A percentile compares a stretch with the other conserved stretches of the same genome.
These are phyloP conservation scores for Mimachlamys varia DNA, from an alignment of 2,888 invertebrate species.

Conservation along the genomic window DNA sequence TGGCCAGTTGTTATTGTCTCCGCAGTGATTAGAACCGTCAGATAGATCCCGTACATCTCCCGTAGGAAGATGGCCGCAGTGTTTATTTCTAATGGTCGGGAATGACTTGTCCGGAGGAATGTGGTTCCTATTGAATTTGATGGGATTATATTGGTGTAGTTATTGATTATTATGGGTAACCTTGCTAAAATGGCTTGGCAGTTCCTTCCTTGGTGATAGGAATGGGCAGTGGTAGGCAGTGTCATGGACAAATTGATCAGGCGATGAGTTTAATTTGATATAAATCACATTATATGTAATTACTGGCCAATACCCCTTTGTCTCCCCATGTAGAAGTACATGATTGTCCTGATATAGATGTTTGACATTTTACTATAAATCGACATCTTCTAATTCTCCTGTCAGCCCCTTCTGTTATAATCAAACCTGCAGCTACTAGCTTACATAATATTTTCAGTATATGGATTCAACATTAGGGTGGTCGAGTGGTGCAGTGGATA, in stretches of 20 bases:
- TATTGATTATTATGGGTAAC: neutral
- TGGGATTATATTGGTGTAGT: neutral
- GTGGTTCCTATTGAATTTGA: conserved; percentile 10
- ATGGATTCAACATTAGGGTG: too few species aligned
- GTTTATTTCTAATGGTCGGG: neutral
- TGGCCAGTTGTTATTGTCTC: conserved; percentile 20
- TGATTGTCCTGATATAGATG: neutral
- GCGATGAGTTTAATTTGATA: neutral
- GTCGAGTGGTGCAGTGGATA: too few species aligned
- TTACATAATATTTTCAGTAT: too few species aligned
- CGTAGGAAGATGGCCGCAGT: neutral
- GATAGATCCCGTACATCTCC: neutral
- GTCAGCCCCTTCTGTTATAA: too few species aligned
- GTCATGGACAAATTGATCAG: neutral
- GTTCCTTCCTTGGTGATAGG: neutral
- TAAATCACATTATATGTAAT: neutral
- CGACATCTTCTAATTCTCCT: too few species aligned
- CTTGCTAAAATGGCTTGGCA: neutral
- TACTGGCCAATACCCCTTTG: neutral
- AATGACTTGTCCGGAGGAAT: neutral
- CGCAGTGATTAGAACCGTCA: neutral
- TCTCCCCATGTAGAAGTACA: neutral
- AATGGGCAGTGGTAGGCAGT: neutral
- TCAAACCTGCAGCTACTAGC: neutral
- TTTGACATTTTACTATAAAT: neutral